A percentile compares a stretch with the other conserved stretches of the same genome.
Evolutionary conservation across 2,888 invertebrate species (phyloP).

Genomic region (Thalpophila matura): DNA sequence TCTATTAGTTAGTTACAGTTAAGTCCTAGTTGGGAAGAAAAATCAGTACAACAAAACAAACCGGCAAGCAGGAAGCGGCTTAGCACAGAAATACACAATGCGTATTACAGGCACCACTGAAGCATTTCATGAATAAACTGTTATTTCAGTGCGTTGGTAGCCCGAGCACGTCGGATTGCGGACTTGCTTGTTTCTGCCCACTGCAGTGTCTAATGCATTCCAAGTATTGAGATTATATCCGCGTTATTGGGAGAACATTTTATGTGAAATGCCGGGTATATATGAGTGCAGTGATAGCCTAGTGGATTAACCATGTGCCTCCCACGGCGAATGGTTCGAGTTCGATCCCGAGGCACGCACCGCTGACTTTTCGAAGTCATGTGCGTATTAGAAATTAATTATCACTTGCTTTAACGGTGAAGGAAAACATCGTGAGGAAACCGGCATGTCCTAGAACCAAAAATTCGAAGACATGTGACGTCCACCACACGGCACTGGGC

Average conservation of each 20-base stretch:
- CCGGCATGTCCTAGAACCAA: too few species aligned
- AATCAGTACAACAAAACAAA: not conserved
- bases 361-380: too few species aligned
- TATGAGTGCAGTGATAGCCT: constrained; percentile 2
- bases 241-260: constrained; percentile 30
- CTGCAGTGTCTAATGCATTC: constrained; percentile 55
- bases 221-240: constrained; percentile 46
- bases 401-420: too few species aligned
- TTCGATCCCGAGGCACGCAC: too few species aligned
- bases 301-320: too few species aligned
- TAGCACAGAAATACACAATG: constrained; percentile 25
- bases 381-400: too few species aligned
- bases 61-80: not conserved
- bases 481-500: too few species aligned
- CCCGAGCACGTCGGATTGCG: constrained; percentile 48
- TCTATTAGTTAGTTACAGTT: too few species aligned
- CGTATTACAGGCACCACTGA: constrained; percentile 16
- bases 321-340: too few species aligned
- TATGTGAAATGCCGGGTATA: not conserved
- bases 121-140: constrained; percentile 43
- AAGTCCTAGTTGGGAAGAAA: not conserved
- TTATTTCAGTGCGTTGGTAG: constrained; percentile 35
- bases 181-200: constrained; percentile 37
- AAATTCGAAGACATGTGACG: too few species aligned
- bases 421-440: too few species aligned